Base-by-base conservation (phyloP, 2,113 vertebrate genomes). In the Notechis scutatus region DNA sequence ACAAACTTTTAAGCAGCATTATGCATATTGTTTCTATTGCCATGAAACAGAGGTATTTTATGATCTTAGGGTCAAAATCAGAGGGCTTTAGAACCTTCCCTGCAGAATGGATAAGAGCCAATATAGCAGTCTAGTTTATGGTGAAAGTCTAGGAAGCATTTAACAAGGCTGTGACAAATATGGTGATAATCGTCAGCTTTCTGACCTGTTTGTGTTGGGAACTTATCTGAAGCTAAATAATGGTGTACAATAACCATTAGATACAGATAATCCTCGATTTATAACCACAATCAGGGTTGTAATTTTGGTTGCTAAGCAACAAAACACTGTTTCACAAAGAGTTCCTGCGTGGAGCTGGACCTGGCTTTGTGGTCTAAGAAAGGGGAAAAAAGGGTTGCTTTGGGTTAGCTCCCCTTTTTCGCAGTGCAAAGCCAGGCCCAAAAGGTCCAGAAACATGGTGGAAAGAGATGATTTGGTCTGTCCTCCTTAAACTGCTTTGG, bases 21-120 rank as follows among this genome's bases (percentile, higher is more conserved):
- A 18, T 7, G 6, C 5, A 74, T 74, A 0, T 42, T 61, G 12
- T 14, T 0, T 45, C 0, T 0, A 4, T 20, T 8, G 24, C 2
- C 0, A 14, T 54, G n/a, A 20, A n/a, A 69, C 5, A 23, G 14
- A 42, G 87, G 23, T 14, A 61, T 0, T 0, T 39, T 54, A 74
- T 47, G 54, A 39, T 20, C 45, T 81, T 14, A 6, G 5, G 11
- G 7, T 56, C 24, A 61, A 34, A 81, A 47, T 50, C 5, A 61
- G 52, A 64, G 42, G 4, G 23, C 11, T 81, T 11, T 50, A 87
- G 59, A 55, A 74, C n/a, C 39, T 90, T 47, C 34, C 5, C n/a
- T 89, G 26, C 64, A 85, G 34, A 5, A 47, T 55, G 23, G 54
- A 54, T 88, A 54, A 74, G 1, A 29, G 59, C 14, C 64, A 74